Conservation (phyloP, 1,140 invertebrate species). For the Heliconius eleuchia region DNA sequence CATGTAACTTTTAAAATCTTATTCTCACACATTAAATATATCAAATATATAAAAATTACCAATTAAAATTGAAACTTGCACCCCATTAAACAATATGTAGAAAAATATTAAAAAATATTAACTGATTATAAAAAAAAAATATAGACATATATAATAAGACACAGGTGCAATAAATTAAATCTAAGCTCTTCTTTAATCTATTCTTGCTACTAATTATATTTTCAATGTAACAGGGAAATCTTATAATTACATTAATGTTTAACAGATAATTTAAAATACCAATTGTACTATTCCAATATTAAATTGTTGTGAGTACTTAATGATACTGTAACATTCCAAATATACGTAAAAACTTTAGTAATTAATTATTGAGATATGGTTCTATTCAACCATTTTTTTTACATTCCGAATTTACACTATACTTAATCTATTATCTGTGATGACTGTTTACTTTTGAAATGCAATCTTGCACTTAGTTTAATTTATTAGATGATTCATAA, state of each 20-base stretch:
- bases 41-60: not conserved
- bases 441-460: not conserved
- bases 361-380: not conserved
- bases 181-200: not conserved
- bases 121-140: not conserved
- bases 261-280: not conserved
- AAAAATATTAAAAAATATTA: not conserved
- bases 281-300: not conserved
- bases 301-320: not conserved
- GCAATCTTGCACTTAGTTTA: not conserved
- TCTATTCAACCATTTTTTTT: constrained; percentile 1
- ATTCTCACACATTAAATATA: not conserved
- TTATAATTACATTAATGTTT: not conserved
- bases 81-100: not conserved
- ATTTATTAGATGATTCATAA: not conserved
- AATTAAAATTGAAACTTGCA: not conserved
- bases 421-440: not conserved
- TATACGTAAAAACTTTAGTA: constrained; percentile 12
- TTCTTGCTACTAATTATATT: constrained; percentile 8
- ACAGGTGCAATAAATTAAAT: not conserved
- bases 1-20: not conserved
- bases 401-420: constrained; percentile 1
- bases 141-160: not conserved
- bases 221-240: not conserved
- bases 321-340: constrained; percentile 7